These are phyloP conservation scores for Hiodon tergisus DNA, from an alignment of 2,113 vertebrate species.

Conservation along the genomic window DNA sequence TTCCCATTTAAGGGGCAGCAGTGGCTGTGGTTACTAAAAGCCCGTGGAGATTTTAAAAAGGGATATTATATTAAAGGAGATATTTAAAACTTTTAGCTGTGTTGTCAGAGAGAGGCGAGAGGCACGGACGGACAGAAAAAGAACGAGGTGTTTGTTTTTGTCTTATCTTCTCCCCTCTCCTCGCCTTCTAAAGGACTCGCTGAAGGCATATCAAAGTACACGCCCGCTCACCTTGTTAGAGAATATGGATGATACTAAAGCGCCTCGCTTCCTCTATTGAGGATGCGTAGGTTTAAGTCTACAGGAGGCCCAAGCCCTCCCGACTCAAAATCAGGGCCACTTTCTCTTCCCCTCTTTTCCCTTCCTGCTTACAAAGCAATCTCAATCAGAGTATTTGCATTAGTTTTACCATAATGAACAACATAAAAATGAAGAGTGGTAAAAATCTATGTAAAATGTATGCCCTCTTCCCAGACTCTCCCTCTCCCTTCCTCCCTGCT, in stretches of 20 bases:
- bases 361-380: neutral
- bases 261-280: neutral
- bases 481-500: neutral
- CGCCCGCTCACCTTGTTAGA: neutral
- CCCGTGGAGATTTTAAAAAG: no score
- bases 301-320: neutral
- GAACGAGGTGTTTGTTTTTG: slow-evolving; percentile 4
- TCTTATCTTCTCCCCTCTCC: slow-evolving; percentile 1
- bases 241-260: neutral
- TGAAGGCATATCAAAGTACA: neutral
- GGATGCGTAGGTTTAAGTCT: neutral
- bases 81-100: no score
- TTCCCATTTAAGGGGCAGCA: slow-evolving; percentile 53
- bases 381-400: slow-evolving; percentile 3
- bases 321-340: neutral
- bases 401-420: slow-evolving; percentile 6
- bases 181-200: neutral
- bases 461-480: neutral
- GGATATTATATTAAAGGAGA: no score
- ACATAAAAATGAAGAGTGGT: slow-evolving; percentile 10
- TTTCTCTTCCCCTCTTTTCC: neutral
- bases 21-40: slow-evolving; percentile 43
- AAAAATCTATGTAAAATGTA: slow-evolving; percentile 8
- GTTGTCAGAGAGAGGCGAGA: neutral
- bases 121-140: slow-evolving; percentile 22